These are phyloP conservation scores for Rotaria sp. DNA, from an alignment of 2,888 invertebrate genomes.

Conservation along the genomic window DNA sequence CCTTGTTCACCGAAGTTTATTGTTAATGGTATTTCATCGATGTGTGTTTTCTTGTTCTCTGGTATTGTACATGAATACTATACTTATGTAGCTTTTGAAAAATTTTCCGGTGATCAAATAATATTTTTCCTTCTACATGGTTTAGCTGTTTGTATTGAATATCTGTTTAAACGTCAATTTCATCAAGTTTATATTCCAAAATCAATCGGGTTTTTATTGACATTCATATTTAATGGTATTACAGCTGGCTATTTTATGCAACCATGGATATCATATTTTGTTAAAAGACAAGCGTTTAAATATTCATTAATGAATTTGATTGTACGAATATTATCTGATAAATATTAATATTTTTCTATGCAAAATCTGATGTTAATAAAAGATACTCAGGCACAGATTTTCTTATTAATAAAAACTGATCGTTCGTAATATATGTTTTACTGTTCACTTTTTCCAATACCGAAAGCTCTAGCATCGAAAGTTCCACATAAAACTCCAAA, in stretches of 20 bases:
- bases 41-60: neutral
- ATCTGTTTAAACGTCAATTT: neutral
- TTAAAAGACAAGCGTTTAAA: neutral
- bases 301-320: neutral
- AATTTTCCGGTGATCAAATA: neutral
- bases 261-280: neutral
- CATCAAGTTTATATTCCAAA: neutral
- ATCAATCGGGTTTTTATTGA: neutral
- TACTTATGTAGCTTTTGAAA: neutral
- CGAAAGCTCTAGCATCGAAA: no score
- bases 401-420: no score
- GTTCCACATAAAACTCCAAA: no score
- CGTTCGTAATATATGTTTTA: no score
- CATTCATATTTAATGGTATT: constrained; percentile 20
- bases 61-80: neutral
- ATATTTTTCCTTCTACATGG: neutral
- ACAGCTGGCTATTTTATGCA: neutral
- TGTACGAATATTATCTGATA: neutral
- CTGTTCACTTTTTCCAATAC: no score
- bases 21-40: neutral
- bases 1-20: neutral
- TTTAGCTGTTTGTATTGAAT: neutral
- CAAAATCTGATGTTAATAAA: no score
- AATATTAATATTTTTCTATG: neutral
- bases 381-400: no score